Evolutionary conservation across 2,888 invertebrate species (phyloP), one percentile per base, ranked within the genome.

Genomic region (Zonitis immaculata): DNA sequence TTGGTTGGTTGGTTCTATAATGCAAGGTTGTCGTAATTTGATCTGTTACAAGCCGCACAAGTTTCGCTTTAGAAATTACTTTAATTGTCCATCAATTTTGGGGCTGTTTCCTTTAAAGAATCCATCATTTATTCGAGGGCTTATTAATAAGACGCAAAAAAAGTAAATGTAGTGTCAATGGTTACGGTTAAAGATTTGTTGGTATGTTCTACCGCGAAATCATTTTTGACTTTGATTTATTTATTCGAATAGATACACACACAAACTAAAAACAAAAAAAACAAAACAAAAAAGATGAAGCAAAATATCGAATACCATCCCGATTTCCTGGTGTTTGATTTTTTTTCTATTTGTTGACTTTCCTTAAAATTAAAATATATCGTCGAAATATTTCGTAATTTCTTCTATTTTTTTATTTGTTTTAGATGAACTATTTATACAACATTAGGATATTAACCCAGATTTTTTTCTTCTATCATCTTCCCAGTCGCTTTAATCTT

Each of bases 371-470:
- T n/a, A n/a, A n/a, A n/a, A n/a, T n/a, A 26, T 22, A 12, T 44
- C 44, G 25, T 1, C 6, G 7, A 14, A 44, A 12, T 27, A 27
- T 25, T 28, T 16, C 16, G 27, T 28, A 26, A 44, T 42, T 20
- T 14, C 4, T 27, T 6, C 14, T 14, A 22, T 22, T 18, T 44
- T 44, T 44, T 44, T 44, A 44, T 44, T 44, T 26, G 44, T 44
- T 44, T 44, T 44, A 44, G 16, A 44, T 35, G 16, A 14, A 44
- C 44, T 44, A 44, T 44, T 44, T 44, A 27, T 44, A 44, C 44
- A 28, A 16, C 44, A 27, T 11, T 25, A 11, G 44, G 44, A 26
- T 25, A 25, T 44, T 44, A 25, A 44, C 44, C 44, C 28, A 44
- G 44, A n/a, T n/a, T 44, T 44, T 44, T 16, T 16, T 28, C n/a